Base-by-base conservation (phyloP, 2,797 vertebrate genomes). In the Acanthurus tractus region DNA sequence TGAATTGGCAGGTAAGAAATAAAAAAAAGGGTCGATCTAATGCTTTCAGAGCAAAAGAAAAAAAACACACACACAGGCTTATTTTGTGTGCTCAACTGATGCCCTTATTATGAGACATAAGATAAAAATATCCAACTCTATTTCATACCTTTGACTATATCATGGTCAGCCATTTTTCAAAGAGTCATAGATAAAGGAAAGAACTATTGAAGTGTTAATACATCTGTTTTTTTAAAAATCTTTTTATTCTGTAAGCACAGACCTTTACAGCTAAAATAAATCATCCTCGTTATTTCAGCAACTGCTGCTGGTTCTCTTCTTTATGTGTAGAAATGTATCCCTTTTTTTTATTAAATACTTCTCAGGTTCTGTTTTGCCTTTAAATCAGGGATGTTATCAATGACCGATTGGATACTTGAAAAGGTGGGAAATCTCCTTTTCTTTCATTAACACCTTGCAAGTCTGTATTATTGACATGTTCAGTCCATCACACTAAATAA, bases 1-100 rank as follows among this genome's bases (percentile, higher is more conserved):
- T 94, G 87, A 94, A 83, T 63, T 92, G 92, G 91, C 93, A 95
- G 93, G 94, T 95, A 88, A 93, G 89, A 74, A 65, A 8, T 55
- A 8, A 74, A 52, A 23, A 12, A 49, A n/a, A 44, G 29, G 25
- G 34, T 40, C 5, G 1, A 56, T 36, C 4, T 11, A 11, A 29
- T 64, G 23, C 4, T 12, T 44, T 25, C 25, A 25, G 12, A 13
- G 4, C 4, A 4, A 9, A 2, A 49, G 12, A 46, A 52, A 4
- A 42, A 53, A 55, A 9, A 54, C 15, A 25, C 11, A 23, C 2
- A 1, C 49, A n/a, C n/a, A 18, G 34, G 50, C 15, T 61, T 73
- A 44, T 65, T 42, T 63, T 61, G 23, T 38, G 5, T 46, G 23
- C 45, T 67, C 3, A 61, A n/a, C 38, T 29, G 11, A 22, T 40